Evolutionary conservation across 2,113 vertebrate species (phyloP).

Genomic region (Austrofundulus limnaeus): DNA sequence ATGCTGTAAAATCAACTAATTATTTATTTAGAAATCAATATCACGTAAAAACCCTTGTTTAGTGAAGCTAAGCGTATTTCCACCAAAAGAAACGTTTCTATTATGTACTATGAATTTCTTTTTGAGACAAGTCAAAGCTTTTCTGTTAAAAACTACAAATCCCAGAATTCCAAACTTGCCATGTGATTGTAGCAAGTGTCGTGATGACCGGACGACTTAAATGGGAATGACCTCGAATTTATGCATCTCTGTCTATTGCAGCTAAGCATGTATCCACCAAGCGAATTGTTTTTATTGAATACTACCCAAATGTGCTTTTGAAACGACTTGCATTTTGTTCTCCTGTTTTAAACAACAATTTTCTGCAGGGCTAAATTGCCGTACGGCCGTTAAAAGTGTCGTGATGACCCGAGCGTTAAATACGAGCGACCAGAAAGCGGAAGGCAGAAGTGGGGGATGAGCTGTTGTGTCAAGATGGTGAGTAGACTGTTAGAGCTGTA

Average conservation of each 20-base stretch:
- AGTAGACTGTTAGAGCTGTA: background rate
- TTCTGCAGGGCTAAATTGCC: too few species aligned
- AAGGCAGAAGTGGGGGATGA: slow-evolving; percentile 17
- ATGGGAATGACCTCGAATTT: too few species aligned
- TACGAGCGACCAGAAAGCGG: slow-evolving; percentile 64
- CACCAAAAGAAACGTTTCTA: background rate
- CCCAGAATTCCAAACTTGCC: slow-evolving; percentile 7
- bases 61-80: accelerated
- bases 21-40: background rate
- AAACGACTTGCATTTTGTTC: too few species aligned
- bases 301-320: too few species aligned
- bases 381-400: slow-evolving; percentile 23
- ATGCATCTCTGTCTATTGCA: too few species aligned
- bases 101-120: background rate
- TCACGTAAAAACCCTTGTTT: accelerated
- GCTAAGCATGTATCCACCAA: too few species aligned
- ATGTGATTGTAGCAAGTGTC: slow-evolving; percentile 24
- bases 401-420: slow-evolving; percentile 33
- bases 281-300: too few species aligned
- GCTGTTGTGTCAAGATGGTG: slow-evolving; percentile 60
- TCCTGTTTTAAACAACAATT: too few species aligned
- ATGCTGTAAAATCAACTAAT: background rate
- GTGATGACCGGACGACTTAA: slow-evolving; percentile 30
- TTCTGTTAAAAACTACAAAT: slow-evolving; percentile 43
- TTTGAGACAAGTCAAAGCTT: background rate